Evolutionary conservation across 2,888 invertebrate genomes (phyloP), one percentile per base, ranked within the genome.

Genomic region (Mesorhabditis belari): DNA sequence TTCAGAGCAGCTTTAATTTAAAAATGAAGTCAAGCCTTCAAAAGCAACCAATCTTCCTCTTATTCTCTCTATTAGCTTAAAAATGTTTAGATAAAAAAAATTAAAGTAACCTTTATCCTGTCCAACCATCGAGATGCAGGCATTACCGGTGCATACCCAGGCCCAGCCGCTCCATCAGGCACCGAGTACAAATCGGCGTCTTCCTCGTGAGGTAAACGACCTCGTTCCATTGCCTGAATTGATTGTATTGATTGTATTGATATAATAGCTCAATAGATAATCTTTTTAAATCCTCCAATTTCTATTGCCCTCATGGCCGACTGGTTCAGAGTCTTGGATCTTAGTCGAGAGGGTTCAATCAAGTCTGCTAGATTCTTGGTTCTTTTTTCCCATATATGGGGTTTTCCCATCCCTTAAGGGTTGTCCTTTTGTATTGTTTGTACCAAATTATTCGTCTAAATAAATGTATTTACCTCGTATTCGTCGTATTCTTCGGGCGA

Each of bases 91-190:
- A 56, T 44, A 19, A 17, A 19, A 27, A n/a, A n/a, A n/a, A n/a
- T n/a, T n/a, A n/a, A n/a, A 5, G 3, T 24, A 6, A 65, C 65
- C 58, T 73, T 70, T 50, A 70, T 54, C 21, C 76, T 74, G 58
- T 79, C 79, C 35, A 79, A 67, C 79, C 79, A 79, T 52, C 79
- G 69, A 58, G 79, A 77, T 6, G 65, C 59, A 2, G 63, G 59
- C 0, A 65, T 67, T 3, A 68, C 55, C 2, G 77, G 71, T 2
- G 67, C 67, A 62, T 63, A 79, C 26, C 77, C 76, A 25, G 65
- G 25, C 25, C 79, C 79, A 0, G 65, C 79, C 4, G 79, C 77
- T 12, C 57, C 55, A 61, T 74, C 72, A 3, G 79, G 77, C 3
- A 79, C 79, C 9, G 68, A 66, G 56, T 68, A 69, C 53, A 73